A percentile compares a stretch with the other conserved stretches of the same genome.
These are phyloP conservation scores for Ophion costatus DNA, from an alignment of 2,888 invertebrate genomes.

Conservation along the genomic window DNA sequence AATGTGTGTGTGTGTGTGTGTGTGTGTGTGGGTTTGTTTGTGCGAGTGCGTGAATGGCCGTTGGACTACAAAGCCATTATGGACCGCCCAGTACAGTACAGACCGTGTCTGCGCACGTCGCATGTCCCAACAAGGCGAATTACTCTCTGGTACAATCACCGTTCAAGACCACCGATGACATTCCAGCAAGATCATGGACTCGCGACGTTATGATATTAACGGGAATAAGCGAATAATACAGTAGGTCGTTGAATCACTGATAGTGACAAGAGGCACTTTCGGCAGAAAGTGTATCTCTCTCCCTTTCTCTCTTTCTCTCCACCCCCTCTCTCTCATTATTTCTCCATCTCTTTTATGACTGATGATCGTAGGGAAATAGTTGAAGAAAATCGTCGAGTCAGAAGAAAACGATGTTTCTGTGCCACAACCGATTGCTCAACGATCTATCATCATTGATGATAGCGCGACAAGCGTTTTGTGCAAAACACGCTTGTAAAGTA, in stretches of 20 bases:
- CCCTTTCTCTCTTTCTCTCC: no score
- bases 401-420: no score
- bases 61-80: conserved; percentile 13
- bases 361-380: no score
- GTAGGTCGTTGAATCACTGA: background rate
- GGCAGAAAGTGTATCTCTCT: background rate
- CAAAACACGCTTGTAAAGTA: no score
- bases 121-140: conserved; percentile 39
- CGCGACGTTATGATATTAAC: conserved; percentile 24
- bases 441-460: no score
- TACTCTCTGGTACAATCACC: conserved; percentile 35
- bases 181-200: conserved; percentile 61
- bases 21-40: no score
- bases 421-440: no score
- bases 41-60: background rate
- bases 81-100: background rate
- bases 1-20: no score
- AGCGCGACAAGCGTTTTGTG: no score
- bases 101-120: background rate
- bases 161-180: conserved; percentile 32
- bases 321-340: no score
- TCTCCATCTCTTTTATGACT: no score
- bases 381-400: no score
- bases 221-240: conserved; percentile 9
- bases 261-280: background rate